Evolutionary conservation across 2,888 invertebrate species (phyloP).

Genomic region (Melikaiella ostensackeni): DNA sequence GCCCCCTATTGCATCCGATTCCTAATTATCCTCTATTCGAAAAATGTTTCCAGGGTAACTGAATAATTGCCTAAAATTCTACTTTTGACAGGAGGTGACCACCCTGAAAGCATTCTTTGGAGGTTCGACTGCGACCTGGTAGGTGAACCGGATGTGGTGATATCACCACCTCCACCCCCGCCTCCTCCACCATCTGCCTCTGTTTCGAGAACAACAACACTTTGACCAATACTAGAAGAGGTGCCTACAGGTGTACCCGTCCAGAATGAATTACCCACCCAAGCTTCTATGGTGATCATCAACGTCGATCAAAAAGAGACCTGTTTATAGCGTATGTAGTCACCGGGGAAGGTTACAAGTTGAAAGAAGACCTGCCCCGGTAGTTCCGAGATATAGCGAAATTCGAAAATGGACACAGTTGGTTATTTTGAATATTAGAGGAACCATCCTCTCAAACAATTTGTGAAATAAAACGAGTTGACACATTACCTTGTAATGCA

Average conservation of each 20-base stretch:
- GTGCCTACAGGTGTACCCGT: slow-evolving; percentile 73
- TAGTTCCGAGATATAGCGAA: slow-evolving; percentile 26
- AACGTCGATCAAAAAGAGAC: slow-evolving; percentile 72
- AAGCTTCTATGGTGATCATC: slow-evolving; percentile 67
- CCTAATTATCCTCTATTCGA: too few relatives aligned
- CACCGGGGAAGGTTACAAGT: slow-evolving; percentile 54
- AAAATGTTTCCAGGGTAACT: background rate
- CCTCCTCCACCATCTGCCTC: slow-evolving; percentile 72
- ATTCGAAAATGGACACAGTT: background rate
- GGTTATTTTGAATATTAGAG: slow-evolving; percentile 23
- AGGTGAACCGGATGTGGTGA: slow-evolving; percentile 75
- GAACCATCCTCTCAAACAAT: background rate
- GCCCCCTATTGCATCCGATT: too few relatives aligned
- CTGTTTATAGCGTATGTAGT: slow-evolving; percentile 73
- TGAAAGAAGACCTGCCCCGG: slow-evolving; percentile 30
- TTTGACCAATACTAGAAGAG: slow-evolving; percentile 76
- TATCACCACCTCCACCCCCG: slow-evolving; percentile 68
- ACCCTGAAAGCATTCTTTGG: slow-evolving; percentile 75
- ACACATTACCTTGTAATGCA: background rate
- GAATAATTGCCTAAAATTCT: background rate
- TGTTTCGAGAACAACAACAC: slow-evolving; percentile 73
- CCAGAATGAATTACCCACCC: slow-evolving; percentile 68
- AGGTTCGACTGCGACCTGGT: slow-evolving; percentile 76
- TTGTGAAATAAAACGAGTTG: slow-evolving; percentile 20
- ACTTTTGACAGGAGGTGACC: slow-evolving; percentile 73